phyloP scores from a whole-genome alignment of 2,797 vertebrate genomes.

The Eospalax fontanierii region DNA sequence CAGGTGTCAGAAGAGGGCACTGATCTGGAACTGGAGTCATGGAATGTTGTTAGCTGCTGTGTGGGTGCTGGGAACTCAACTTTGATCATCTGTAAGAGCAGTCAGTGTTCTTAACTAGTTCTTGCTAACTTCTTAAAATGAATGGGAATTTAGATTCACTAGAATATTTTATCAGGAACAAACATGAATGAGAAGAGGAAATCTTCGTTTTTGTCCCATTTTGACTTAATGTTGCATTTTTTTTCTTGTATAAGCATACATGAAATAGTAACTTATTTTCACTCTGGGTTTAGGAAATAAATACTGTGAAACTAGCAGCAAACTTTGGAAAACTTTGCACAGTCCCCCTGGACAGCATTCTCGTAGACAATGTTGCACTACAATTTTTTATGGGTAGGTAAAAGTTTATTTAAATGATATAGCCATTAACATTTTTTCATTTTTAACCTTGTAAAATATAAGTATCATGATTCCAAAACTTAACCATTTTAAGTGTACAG shows the following conservation, averaged over 20 bases:
- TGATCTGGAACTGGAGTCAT: no score
- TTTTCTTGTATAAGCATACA: background rate
- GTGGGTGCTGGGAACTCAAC: no score
- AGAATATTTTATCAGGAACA: conserved; percentile 21
- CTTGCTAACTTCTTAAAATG: background rate
- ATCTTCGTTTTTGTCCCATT: conserved; percentile 13
- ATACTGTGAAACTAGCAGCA: conserved; percentile 97
- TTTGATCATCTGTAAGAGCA: no score
- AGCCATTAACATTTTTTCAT: background rate
- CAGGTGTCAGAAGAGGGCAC: no score
- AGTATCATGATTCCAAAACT: background rate
- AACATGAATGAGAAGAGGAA: background rate
- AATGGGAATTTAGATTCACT: background rate
- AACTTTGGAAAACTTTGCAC: conserved; percentile 99
- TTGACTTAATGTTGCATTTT: background rate
- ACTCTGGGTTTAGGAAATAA: conserved; percentile 94
- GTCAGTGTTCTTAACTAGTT: no score
- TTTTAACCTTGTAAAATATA: background rate
- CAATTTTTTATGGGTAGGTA: conserved; percentile 99
- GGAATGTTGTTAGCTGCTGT: no score
- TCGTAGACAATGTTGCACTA: conserved; percentile 99
- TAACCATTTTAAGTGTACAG: background rate
- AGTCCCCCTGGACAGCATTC: conserved; percentile 98
- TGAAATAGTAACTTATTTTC: background rate
- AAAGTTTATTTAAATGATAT: conserved; percentile 68